Evolutionary conservation across 2,797 vertebrate genomes (phyloP), one percentile per base, ranked within the genome.

Genomic region (Cirrhinus molitorella): DNA sequence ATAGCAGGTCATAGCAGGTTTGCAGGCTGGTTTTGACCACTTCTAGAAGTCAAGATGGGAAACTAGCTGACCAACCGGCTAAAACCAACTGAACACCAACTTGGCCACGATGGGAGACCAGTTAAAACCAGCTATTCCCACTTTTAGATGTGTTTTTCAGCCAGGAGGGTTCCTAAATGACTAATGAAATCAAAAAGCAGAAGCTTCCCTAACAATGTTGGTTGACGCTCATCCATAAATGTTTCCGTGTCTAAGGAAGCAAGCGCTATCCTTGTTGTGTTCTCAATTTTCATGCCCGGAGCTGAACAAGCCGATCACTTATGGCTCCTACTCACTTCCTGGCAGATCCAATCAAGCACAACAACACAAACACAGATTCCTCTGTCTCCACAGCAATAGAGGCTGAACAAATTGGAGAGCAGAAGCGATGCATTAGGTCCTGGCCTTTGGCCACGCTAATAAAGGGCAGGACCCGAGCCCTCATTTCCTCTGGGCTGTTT

Each of bases 361-460:
- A 51, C 25, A 72, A 51, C 45, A 21, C 25, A 72, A 40, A 40
- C 47, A 23, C 21, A 47, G 3, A 73, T 65, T 53, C n/a, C 25
- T 47, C 53, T 63, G 19, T 11, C 28, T 84, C 55, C 16, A 5
- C 40, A 11, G 45, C 28, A 51, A 28, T 14, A 51, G 45, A 79
- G 43, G 43, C 74, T 23, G 17, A 90, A 91, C 89, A 91, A 86
- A 90, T 92, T 85, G 90, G 90, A 91, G 89, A 88, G 91, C 89
- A 90, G 87, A 90, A 90, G 88, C 88, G 91, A 85, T 90, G 92
- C 92, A 94, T 95, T 96, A 95, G 94, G 89, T 85, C 86, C 88
- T 97, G 96, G 97, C 94, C 89, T 89, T 83, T 40, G 71, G 96
- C 97, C 96, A 96, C 75, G 74, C 91, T 93, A 96, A 95, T 92